Conservation (phyloP, 1,140 invertebrate species). For the Pararge aegeria region DNA sequence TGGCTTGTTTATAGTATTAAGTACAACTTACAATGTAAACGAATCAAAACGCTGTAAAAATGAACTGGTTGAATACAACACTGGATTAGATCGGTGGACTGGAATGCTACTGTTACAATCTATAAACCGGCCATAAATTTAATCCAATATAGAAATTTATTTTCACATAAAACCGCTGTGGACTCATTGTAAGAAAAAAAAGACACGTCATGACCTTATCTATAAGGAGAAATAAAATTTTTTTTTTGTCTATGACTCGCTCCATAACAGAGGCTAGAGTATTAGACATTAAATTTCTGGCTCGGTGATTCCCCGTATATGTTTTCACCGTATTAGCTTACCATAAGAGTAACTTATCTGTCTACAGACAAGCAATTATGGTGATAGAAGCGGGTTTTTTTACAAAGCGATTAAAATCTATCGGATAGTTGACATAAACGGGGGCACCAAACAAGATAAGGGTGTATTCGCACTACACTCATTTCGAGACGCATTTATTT, state of each 20-base stretch:
- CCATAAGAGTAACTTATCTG: slow-evolving; percentile 7
- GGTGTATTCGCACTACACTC: slow-evolving; percentile 23
- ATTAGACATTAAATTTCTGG: slow-evolving; percentile 35
- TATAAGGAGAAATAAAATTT: neutral
- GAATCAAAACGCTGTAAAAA: too few species aligned
- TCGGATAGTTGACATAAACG: slow-evolving; percentile 51
- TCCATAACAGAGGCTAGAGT: slow-evolving; percentile 41
- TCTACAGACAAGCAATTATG: slow-evolving; percentile 21
- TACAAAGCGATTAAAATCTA: slow-evolving; percentile 46
- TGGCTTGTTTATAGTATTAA: too few species aligned
- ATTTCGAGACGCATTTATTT: slow-evolving; percentile 40
- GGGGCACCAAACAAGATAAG: slow-evolving; percentile 28
- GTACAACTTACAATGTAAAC: too few species aligned
- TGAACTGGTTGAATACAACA: too few species aligned
- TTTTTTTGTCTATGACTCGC: slow-evolving; percentile 22
- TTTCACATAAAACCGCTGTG: slow-evolving; percentile 24
- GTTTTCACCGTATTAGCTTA: slow-evolving; percentile 28
- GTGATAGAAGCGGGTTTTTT: slow-evolving; percentile 34
- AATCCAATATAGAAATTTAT: neutral
- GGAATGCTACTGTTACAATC: too few species aligned
- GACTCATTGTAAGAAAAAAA: slow-evolving; percentile 12
- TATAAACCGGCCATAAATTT: neutral
- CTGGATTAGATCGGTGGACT: too few species aligned
- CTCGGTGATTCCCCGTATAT: slow-evolving; percentile 28
- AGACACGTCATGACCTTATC: slow-evolving; percentile 14